phyloP scores from a whole-genome alignment of 2,888 invertebrate species.

The Drosophila nr. perissopoda region DNA sequence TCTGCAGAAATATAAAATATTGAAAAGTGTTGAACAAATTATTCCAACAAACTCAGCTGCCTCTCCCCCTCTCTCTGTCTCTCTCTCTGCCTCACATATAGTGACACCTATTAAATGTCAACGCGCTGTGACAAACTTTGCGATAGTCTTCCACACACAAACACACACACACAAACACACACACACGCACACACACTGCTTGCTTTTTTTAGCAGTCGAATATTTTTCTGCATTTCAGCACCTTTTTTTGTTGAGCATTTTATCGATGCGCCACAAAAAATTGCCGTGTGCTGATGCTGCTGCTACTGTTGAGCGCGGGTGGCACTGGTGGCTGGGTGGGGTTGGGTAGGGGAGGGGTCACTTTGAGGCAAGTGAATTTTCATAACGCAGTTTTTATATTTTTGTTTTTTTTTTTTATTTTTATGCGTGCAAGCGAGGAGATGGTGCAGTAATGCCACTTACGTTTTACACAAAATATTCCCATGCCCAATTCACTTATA shows the following conservation, averaged over 20 bases:
- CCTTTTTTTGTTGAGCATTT: constrained; percentile 29
- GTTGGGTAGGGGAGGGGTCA: not conserved
- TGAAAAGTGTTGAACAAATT: constrained; percentile 47
- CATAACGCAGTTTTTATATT: constrained; percentile 39
- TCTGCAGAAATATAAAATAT: constrained; percentile 50
- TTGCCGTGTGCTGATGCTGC: constrained; percentile 4
- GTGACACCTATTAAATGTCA: constrained; percentile 63
- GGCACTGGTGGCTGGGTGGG: not conserved
- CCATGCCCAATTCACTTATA: not conserved
- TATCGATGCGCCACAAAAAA: constrained; percentile 49
- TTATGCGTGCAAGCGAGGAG: constrained; percentile 5
- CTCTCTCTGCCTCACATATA: not conserved
- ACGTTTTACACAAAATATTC: constrained; percentile 10
- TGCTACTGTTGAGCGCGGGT: not conserved
- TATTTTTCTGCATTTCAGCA: constrained; percentile 47
- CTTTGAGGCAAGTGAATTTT: constrained; percentile 26
- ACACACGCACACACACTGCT: not conserved
- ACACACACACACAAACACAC: not conserved
- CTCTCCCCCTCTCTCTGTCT: not conserved
- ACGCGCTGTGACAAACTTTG: constrained; percentile 45
- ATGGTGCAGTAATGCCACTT: constrained; percentile 37
- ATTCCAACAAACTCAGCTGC: constrained; percentile 48
- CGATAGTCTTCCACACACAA: constrained; percentile 25
- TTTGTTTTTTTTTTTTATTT: not conserved
- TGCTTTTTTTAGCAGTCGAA: not conserved